Evolutionary conservation across 2,113 vertebrate genomes (phyloP).

Genomic region (Amazona vittata): DNA sequence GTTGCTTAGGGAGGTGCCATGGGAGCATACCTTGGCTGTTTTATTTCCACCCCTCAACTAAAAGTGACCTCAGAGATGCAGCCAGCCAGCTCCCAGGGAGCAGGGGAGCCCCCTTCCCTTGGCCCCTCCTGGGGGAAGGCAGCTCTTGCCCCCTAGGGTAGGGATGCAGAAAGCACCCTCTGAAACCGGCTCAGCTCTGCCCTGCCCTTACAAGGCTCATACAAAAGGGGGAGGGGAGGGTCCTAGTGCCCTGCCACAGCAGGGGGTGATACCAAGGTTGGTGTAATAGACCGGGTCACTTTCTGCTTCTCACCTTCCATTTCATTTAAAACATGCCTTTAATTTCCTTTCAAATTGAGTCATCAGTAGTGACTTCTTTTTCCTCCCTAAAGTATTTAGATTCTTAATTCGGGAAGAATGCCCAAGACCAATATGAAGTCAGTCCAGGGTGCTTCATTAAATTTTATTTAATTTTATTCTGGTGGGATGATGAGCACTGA

Average conservation of each 20-base stretch:
- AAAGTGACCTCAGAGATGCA: not conserved
- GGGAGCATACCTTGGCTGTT: not conserved
- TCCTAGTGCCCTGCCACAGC: not conserved
- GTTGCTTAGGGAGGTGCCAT: not conserved
- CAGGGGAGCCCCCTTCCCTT: not conserved
- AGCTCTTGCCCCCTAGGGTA: not conserved
- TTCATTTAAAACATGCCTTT: not conserved
- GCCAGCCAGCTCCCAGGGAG: not conserved
- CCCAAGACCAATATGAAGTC: not conserved
- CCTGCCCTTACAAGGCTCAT: not conserved
- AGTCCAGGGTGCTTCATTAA: not conserved
- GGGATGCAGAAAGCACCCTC: not conserved
- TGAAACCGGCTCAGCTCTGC: not conserved
- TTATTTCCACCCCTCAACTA: not conserved
- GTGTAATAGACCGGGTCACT: not conserved
- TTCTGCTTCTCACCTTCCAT: not conserved
- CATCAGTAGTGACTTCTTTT: not conserved
- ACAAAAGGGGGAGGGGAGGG: not conserved
- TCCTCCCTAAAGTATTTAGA: not conserved
- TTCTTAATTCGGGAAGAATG: slow-evolving; percentile 15
- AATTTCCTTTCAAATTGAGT: not conserved
- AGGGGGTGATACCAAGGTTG: rapidly evolving
- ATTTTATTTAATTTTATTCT: slow-evolving; percentile 25
- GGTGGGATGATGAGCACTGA: not conserved
- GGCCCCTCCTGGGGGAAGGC: rapidly evolving